phyloP scores from a whole-genome alignment of 2,888 invertebrate genomes.

The Tenodera sinensis region DNA sequence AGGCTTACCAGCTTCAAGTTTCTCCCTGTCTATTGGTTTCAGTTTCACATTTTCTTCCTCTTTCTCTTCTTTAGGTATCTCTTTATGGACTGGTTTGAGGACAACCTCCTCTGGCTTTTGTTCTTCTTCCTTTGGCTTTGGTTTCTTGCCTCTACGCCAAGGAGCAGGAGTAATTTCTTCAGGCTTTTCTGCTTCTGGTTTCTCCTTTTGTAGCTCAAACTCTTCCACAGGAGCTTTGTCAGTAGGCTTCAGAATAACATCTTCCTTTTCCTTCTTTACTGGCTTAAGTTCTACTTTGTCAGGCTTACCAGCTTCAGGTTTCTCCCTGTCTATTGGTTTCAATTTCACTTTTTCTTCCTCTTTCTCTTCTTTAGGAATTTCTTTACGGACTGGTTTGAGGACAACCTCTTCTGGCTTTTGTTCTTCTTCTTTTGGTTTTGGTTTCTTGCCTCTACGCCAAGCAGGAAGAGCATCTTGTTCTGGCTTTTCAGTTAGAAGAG shows the following conservation, averaged over 20 bases:
- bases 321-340: constrained; percentile 35
- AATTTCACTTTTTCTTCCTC: constrained; percentile 37
- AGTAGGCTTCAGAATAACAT: constrained; percentile 33
- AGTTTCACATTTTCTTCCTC: constrained; percentile 31
- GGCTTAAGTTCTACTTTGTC: constrained; percentile 22
- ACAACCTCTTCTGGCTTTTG: constrained; percentile 36
- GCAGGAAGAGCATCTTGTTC: constrained; percentile 33
- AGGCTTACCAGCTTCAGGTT: not conserved
- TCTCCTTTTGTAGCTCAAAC: constrained; percentile 28
- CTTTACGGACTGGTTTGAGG: constrained; percentile 22
- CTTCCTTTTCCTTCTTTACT: constrained; percentile 27
- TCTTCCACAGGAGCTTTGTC: constrained; percentile 8
- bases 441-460: constrained; percentile 38
- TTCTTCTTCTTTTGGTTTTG: constrained; percentile 28
- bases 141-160: constrained; percentile 22
- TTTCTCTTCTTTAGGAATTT: constrained; percentile 21
- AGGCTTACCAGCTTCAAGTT: constrained; percentile 27
- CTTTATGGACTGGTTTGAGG: constrained; percentile 36
- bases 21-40: constrained; percentile 32
- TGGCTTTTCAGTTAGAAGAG: constrained; percentile 31
- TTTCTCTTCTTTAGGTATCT: constrained; percentile 30
- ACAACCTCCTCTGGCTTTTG: constrained; percentile 37
- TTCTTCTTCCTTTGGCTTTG: constrained; percentile 6
- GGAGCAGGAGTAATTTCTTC: constrained; percentile 31
- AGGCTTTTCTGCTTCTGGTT: constrained; percentile 35